These are phyloP conservation scores for Ceramica pisi DNA, from an alignment of 2,888 invertebrate species.

Conservation along the genomic window DNA sequence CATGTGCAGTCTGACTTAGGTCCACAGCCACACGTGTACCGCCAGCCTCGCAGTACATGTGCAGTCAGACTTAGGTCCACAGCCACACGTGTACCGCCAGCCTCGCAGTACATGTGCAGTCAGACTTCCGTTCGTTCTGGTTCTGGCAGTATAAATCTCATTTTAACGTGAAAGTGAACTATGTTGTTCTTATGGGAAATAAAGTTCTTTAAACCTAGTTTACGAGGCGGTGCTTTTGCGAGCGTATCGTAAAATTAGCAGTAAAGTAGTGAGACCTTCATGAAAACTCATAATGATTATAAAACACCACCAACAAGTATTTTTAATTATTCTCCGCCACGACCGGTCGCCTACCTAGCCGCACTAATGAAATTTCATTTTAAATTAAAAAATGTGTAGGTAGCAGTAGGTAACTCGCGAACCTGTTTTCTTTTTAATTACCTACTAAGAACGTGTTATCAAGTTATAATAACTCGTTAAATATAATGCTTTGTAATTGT, in stretches of 20 bases:
- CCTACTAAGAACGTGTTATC: constrained; percentile 4
- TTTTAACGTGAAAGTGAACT: too few relatives aligned
- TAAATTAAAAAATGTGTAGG: constrained; percentile 4
- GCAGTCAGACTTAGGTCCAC: too few relatives aligned
- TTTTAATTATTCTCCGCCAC: neutral
- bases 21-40: too few relatives aligned
- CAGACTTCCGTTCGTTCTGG: too few relatives aligned
- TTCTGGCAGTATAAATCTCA: too few relatives aligned
- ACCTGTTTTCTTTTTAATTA: constrained; percentile 35
- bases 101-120: too few relatives aligned
- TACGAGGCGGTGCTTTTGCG: neutral
- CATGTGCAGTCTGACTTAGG: too few relatives aligned
- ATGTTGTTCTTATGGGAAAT: too few relatives aligned
- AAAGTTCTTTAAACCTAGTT: too few relatives aligned
- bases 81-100: too few relatives aligned
- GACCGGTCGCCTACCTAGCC: constrained; percentile 1
- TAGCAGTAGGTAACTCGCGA: neutral
- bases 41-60: too few relatives aligned
- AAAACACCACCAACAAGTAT: constrained; percentile 2
- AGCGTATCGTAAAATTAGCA: constrained; percentile 4
- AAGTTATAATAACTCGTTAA: constrained; percentile 27
- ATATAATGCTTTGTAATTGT: constrained; percentile 29
- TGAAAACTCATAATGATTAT: constrained; percentile 3
- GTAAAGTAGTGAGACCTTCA: constrained; percentile 6
- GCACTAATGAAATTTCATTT: constrained; percentile 19